phyloP scores from a whole-genome alignment of 1,140 invertebrate genomes.

The Atopsyche davidsoni region DNA sequence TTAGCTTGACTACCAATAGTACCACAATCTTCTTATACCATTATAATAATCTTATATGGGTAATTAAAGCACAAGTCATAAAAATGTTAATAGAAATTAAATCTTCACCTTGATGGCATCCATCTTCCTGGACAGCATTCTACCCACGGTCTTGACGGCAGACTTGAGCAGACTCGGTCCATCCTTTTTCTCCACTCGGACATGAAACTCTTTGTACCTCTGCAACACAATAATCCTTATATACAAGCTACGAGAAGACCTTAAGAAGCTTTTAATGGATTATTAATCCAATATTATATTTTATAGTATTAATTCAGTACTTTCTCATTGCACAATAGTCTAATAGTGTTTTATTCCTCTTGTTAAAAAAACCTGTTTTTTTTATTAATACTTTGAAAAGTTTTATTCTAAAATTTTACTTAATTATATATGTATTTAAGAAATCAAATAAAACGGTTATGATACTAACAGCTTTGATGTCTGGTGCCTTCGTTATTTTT shows the following conservation, averaged over 20 bases:
- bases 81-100: constrained; percentile 12
- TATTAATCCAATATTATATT: too few relatives aligned
- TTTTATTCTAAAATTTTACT: constrained; percentile 5
- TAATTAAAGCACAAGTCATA: constrained; percentile 1
- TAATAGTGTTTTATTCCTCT: too few relatives aligned
- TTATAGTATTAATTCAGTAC: too few relatives aligned
- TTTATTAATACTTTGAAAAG: background rate
- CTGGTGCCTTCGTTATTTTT: constrained; percentile 52
- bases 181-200: constrained; percentile 66
- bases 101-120: constrained; percentile 71
- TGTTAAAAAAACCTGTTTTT: constrained; percentile 6
- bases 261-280: background rate
- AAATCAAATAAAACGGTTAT: too few relatives aligned
- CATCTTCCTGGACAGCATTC: constrained; percentile 76
- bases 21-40: too few relatives aligned
- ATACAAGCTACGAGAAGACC: background rate
- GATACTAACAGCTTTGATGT: constrained; percentile 53
- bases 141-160: constrained; percentile 66
- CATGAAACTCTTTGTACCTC: constrained; percentile 70
- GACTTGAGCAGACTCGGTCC: constrained; percentile 65
- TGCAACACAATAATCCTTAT: constrained; percentile 37
- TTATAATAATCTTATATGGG: too few relatives aligned
- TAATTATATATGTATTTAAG: too few relatives aligned
- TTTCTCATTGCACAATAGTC: too few relatives aligned
- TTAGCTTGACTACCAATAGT: too few relatives aligned